Conservation (phyloP, 1,140 invertebrate genomes). For the Trypoxylus dichotomus region DNA sequence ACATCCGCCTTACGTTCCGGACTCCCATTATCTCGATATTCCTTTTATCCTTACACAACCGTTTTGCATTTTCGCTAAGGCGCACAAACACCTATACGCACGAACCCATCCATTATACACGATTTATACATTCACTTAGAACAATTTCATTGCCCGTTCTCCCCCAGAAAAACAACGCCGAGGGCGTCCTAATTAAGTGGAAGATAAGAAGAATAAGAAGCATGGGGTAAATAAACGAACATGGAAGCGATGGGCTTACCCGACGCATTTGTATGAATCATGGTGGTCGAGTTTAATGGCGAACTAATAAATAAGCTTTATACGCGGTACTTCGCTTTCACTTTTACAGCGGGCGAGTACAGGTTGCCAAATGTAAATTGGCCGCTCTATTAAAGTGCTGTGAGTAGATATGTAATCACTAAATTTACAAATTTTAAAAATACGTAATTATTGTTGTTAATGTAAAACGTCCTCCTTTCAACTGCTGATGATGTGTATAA, state of each 20-base stretch:
- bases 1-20: neutral
- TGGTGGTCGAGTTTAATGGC: neutral
- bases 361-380: too few relatives aligned
- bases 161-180: neutral
- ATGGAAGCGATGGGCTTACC: neutral
- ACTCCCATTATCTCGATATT: neutral
- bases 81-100: neutral
- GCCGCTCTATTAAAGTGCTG: too few relatives aligned
- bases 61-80: neutral
- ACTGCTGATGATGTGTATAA: too few relatives aligned
- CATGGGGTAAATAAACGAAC: neutral
- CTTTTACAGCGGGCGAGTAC: too few relatives aligned
- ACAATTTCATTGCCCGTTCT: neutral
- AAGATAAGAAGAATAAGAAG: neutral
- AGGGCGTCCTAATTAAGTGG: neutral
- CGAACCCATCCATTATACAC: neutral
- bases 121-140: constrained; percentile 3
- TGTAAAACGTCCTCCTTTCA: too few relatives aligned
- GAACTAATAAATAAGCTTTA: constrained; percentile 1
- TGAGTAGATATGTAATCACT: too few relatives aligned
- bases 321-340: neutral
- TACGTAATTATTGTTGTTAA: too few relatives aligned
- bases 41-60: neutral
- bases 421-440: too few relatives aligned
- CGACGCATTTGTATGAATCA: neutral